Evolutionary conservation across 2,113 vertebrate species (phyloP).

Genomic region (Cynocephalus volans): DNA sequence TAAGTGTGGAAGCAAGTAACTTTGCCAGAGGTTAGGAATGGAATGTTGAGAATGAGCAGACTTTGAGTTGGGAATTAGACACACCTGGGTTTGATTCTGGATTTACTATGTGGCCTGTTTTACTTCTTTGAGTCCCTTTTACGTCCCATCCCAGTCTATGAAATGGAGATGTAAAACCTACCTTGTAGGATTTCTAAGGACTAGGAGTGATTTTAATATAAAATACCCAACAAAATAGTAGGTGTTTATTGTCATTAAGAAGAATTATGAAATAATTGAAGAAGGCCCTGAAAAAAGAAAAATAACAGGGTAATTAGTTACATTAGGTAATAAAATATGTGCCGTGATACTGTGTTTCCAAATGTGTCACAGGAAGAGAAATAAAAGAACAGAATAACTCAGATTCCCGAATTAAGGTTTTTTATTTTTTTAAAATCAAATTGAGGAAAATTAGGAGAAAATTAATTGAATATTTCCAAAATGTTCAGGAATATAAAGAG

Average conservation of each 20-base stretch:
- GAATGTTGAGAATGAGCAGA: neutral
- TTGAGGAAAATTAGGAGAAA: neutral
- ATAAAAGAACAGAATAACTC: neutral
- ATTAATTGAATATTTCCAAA: neutral
- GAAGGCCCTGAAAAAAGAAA: neutral
- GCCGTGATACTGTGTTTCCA: neutral
- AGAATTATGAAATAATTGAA: neutral
- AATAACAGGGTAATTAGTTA: neutral
- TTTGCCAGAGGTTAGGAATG: neutral
- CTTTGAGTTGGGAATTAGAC: neutral
- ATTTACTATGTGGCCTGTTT: neutral
- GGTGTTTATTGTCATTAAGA: neutral
- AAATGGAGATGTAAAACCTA: neutral
- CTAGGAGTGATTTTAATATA: neutral
- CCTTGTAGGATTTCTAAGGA: neutral
- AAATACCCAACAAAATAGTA: neutral
- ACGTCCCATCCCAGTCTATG: neutral
- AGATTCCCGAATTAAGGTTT: neutral
- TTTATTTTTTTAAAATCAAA: neutral
- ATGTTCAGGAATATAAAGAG: neutral
- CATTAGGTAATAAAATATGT: constrained; percentile 16
- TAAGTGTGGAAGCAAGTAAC: neutral
- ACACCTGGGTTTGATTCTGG: neutral
- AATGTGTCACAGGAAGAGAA: neutral
- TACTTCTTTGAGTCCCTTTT: neutral